A percentile compares a stretch with the other conserved stretches of the same genome.
phyloP scores from a whole-genome alignment of 1,140 invertebrate genomes.

The Drosophila bifasciata region DNA sequence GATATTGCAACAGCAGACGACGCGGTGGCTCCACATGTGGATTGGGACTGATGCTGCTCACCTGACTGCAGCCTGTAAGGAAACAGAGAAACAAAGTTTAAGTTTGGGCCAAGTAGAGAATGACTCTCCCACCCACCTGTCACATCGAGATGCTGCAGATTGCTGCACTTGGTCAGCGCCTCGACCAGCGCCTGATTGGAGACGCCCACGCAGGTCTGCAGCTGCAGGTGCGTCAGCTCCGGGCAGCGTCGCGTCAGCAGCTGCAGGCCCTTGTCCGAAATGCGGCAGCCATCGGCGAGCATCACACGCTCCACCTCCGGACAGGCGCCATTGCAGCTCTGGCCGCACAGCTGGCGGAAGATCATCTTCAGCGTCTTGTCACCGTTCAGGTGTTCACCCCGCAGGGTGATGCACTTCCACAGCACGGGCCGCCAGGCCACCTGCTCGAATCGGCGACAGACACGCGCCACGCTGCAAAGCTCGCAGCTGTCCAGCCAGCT shows the following conservation, averaged over 20 bases:
- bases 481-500: constrained; percentile 91
- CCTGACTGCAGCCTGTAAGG: constrained; percentile 87
- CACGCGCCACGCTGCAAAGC: constrained; percentile 91
- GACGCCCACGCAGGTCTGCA: constrained; percentile 88
- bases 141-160: constrained; percentile 90
- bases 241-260: constrained; percentile 89
- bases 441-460: constrained; percentile 92
- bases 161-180: constrained; percentile 87
- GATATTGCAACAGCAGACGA: constrained; percentile 87
- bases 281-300: constrained; percentile 89
- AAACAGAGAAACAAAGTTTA: too few species aligned
- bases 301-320: constrained; percentile 88
- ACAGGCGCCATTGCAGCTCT: constrained; percentile 86
- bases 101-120: background rate
- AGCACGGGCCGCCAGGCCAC: constrained; percentile 92
- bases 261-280: constrained; percentile 90
- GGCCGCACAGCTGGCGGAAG: constrained; percentile 86
- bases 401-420: constrained; percentile 89
- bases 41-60: constrained; percentile 89
- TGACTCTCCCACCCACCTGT: constrained; percentile 85
- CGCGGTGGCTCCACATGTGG: constrained; percentile 87
- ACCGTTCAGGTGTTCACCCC: constrained; percentile 88
- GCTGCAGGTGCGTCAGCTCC: constrained; percentile 89
- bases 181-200: constrained; percentile 82
- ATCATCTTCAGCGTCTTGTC: constrained; percentile 89